Evolutionary conservation across 2,888 invertebrate genomes (phyloP).

Genomic region (Xanthostigma xanthostigma): DNA sequence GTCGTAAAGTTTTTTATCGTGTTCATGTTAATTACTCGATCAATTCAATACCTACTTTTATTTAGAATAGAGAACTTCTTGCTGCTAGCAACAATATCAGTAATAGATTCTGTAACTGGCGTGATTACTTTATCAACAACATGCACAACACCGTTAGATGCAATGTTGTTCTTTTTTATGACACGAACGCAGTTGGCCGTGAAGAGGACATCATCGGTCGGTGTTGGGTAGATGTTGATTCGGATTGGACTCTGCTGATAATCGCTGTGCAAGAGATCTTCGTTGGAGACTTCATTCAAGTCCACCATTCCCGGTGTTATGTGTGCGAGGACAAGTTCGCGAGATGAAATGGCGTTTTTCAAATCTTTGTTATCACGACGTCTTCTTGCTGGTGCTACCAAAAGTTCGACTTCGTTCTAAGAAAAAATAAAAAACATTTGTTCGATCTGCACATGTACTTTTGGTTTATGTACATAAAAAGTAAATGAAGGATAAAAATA

Average conservation of each 20-base stretch:
- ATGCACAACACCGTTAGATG: slow-evolving; percentile 52
- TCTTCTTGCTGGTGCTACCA: slow-evolving; percentile 16
- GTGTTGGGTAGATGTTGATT: slow-evolving; percentile 39
- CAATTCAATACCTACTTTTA: slow-evolving; percentile 23
- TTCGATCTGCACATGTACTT: neutral
- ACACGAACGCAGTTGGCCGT: slow-evolving; percentile 56
- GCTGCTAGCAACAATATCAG: slow-evolving; percentile 40
- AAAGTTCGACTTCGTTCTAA: slow-evolving; percentile 32
- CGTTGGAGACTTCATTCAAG: slow-evolving; percentile 40
- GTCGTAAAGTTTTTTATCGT: too few relatives aligned
- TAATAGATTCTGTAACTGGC: slow-evolving; percentile 36
- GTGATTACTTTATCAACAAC: slow-evolving; percentile 41
- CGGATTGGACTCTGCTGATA: slow-evolving; percentile 35
- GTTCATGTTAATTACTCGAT: too few relatives aligned
- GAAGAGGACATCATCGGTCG: slow-evolving; percentile 29
- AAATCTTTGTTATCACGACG: slow-evolving; percentile 17
- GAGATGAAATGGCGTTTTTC: slow-evolving; percentile 26
- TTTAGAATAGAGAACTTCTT: slow-evolving; percentile 41
- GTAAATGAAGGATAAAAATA: neutral
- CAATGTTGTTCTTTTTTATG: slow-evolving; percentile 40
- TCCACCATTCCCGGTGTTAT: slow-evolving; percentile 38
- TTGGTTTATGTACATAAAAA: neutral
- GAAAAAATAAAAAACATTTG: slow-evolving; percentile 12
- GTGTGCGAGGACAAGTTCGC: slow-evolving; percentile 39
- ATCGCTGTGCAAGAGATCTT: slow-evolving; percentile 32